Evolutionary conservation across 2,113 vertebrate species (phyloP), one percentile per base, ranked within the genome.

Genomic region (Pseudorhombus dupliciocellatus): DNA sequence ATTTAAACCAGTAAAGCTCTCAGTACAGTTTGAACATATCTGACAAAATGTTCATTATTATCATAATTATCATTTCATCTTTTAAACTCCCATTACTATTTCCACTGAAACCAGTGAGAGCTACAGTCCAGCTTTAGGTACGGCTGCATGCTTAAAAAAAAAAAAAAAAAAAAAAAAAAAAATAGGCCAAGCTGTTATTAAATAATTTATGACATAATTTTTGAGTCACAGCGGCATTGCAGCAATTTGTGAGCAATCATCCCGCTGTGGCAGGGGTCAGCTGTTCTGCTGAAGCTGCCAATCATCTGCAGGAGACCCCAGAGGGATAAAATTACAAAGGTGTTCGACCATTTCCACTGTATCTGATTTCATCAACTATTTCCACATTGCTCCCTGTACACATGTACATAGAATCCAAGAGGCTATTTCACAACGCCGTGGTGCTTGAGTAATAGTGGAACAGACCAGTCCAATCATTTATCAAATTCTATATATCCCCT

Each of bases 341-440:
- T 75, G 65, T 52, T 84, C 65, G 66, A 73, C 69, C 64, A 52
- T 58, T 59, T 84, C 51, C 20, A 54, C 66, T 67, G 62, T 77
- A 83, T 86, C 59, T 72, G 28, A 79, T 88, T 79, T 87, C 73
- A 76, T 75, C 80, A 58, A 22, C 58, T 58, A 72, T 87, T 84
- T 85, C 82, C 63, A 77, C 80, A 84, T 30, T 63, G 53, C 34
- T 82, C 85, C 66, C 82, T 59, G 73, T 61, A 56, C 78, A 84
- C 84, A 81, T 81, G 74, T 69, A 69, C 73, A 67, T 58, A 64
- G 16, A 65, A 58, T 79, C 77, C 64, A 83, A 70, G 82, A 16
- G 57, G 44, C 62, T 66, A 25, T 83, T 87, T 86, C 85, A 80
- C 82, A 89, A 88, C 60, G 31, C 44, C 0, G 34, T n/a, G 18